Evolutionary conservation across 1,140 invertebrate species (phyloP).

Genomic region (Rhopalosiphum maidis): DNA sequence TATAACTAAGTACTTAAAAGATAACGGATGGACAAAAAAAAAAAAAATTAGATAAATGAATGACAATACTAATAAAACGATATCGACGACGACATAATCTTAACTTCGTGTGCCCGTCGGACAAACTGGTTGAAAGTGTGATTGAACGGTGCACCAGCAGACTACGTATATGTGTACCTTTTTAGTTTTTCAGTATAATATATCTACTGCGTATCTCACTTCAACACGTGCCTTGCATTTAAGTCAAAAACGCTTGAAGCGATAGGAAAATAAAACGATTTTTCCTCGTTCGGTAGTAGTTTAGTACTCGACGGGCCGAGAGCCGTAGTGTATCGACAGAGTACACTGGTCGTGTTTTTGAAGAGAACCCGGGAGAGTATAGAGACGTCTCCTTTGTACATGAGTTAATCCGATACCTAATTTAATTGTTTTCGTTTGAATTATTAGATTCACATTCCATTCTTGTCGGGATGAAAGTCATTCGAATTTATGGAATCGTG

Average conservation of each 20-base stretch:
- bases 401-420: neutral
- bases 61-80: neutral
- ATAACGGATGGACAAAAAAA: neutral
- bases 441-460: neutral
- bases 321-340: too few species aligned
- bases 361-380: neutral
- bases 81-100: neutral
- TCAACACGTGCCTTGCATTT: too few species aligned
- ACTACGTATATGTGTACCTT: too few species aligned
- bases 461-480: neutral
- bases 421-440: neutral
- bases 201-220: too few species aligned
- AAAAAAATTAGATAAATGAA: neutral
- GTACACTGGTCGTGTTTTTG: neutral
- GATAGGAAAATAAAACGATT: too few species aligned
- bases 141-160: neutral
- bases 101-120: neutral
- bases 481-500: neutral
- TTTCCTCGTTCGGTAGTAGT: too few species aligned
- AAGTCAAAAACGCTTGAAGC: too few species aligned
- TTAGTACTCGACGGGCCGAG: too few species aligned
- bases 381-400: neutral
- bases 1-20: constrained; percentile 42
- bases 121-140: neutral
- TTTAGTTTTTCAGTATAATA: too few species aligned